These are phyloP conservation scores for Lissocephala sabroskyi DNA, from an alignment of 2,888 invertebrate species.

Conservation along the genomic window DNA sequence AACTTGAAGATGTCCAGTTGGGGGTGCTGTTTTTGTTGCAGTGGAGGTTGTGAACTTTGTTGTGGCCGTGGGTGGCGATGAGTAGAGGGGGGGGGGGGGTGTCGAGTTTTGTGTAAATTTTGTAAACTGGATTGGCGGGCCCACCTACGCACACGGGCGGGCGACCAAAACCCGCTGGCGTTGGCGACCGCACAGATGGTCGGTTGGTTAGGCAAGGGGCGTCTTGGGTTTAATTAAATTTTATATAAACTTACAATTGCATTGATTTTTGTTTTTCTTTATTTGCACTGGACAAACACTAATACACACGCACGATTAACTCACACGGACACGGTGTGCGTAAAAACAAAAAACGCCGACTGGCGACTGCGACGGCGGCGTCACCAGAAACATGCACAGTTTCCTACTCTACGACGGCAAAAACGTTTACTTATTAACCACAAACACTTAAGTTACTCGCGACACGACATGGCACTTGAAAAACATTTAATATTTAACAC, in stretches of 20 bases:
- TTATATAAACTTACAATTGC: slow-evolving; percentile 38
- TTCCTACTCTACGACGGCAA: neutral
- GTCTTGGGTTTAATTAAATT: slow-evolving; percentile 21
- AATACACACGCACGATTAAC: slow-evolving; percentile 3
- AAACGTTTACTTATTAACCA: no score
- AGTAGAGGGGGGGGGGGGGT: no score
- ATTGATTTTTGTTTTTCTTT: slow-evolving; percentile 47
- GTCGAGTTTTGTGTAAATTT: neutral
- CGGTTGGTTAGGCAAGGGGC: neutral
- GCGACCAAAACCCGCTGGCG: no score
- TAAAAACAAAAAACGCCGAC: slow-evolving; percentile 58
- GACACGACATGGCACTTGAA: neutral
- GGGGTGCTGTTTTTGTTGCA: no score
- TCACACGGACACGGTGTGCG: slow-evolving; percentile 26
- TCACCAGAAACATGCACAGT: neutral
- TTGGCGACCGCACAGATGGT: no score
- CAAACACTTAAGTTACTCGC: no score
- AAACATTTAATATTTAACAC: neutral
- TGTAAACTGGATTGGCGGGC: no score
- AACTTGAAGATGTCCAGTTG: no score
- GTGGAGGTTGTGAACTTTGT: neutral
- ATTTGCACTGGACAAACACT: slow-evolving; percentile 21
- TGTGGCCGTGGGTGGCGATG: no score
- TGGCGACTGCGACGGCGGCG: slow-evolving; percentile 36
- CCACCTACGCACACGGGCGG: no score